These are phyloP conservation scores for Rhinolophus sinicus DNA, from an alignment of 2,113 vertebrate genomes.

Conservation along the genomic window DNA sequence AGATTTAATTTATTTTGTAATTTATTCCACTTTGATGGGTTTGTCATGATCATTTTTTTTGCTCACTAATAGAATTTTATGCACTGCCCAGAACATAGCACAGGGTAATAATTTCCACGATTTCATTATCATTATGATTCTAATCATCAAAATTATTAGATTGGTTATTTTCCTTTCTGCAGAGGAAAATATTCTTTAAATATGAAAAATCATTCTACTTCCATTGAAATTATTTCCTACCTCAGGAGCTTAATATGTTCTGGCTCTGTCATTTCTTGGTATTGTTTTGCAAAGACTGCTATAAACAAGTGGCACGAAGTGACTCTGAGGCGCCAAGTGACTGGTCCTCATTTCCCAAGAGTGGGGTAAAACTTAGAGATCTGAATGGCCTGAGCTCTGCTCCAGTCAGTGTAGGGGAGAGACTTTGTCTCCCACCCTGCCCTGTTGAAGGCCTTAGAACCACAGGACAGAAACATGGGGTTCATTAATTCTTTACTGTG, in stretches of 20 bases:
- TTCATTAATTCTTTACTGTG: not conserved
- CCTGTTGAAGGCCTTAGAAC: not conserved
- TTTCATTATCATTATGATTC: conserved; percentile 70
- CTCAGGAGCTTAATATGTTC: not conserved
- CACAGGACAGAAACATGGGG: not conserved
- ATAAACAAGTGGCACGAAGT: not conserved
- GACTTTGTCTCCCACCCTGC: not conserved
- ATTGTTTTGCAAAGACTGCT: not conserved
- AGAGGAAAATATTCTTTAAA: conserved; percentile 39
- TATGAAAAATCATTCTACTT: not conserved
- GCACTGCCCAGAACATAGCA: not conserved
- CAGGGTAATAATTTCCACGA: conserved; percentile 59
- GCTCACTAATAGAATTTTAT: conserved; percentile 68
- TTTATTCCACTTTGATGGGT: conserved; percentile 47
- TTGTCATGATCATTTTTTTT: conserved; percentile 47
- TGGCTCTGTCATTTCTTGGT: not conserved
- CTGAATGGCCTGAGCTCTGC: not conserved
- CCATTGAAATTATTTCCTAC: conserved; percentile 12
- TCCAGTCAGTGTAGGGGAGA: not conserved
- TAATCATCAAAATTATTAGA: conserved; percentile 61
- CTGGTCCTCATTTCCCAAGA: not conserved
- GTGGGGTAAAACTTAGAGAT: not conserved
- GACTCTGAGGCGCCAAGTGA: not conserved
- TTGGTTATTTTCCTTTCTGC: conserved; percentile 41
- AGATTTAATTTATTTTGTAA: conserved; percentile 61